Conservation (phyloP, 2,797 vertebrate genomes). For the Prionace glauca region DNA sequence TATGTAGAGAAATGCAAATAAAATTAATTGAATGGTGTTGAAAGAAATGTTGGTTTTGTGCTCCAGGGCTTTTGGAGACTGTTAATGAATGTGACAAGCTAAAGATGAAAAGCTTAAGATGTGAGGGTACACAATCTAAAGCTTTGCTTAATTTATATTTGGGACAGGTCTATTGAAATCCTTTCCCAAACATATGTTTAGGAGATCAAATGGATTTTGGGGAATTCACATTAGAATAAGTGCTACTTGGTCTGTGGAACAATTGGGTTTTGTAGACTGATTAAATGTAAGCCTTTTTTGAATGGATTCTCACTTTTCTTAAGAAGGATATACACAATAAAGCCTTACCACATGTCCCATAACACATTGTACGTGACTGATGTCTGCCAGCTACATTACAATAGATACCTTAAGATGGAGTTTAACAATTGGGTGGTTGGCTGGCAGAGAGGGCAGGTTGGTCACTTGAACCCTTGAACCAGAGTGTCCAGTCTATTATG, state of each 20-base stretch:
- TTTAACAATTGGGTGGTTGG: neutral
- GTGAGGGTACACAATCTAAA: neutral
- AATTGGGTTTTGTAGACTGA: neutral
- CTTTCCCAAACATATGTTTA: neutral
- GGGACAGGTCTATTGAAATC: neutral
- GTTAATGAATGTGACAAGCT: neutral
- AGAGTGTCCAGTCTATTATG: too few relatives aligned
- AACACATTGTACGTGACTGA: neutral
- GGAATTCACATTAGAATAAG: neutral
- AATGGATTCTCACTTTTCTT: neutral
- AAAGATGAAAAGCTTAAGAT: neutral
- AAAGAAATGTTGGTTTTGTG: neutral
- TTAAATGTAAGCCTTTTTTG: neutral
- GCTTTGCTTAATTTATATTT: neutral
- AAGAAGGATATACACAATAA: neutral
- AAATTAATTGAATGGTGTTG: neutral
- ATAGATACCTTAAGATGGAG: neutral
- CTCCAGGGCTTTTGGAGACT: neutral
- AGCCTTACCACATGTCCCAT: neutral
- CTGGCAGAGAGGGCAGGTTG: neutral
- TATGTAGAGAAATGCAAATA: neutral
- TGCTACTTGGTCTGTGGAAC: neutral
- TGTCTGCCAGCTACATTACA: neutral
- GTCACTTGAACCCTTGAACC: neutral
- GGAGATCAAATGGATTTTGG: neutral